phyloP scores from a whole-genome alignment of 2,797 vertebrate genomes.

The Erpetoichthys calabaricus region DNA sequence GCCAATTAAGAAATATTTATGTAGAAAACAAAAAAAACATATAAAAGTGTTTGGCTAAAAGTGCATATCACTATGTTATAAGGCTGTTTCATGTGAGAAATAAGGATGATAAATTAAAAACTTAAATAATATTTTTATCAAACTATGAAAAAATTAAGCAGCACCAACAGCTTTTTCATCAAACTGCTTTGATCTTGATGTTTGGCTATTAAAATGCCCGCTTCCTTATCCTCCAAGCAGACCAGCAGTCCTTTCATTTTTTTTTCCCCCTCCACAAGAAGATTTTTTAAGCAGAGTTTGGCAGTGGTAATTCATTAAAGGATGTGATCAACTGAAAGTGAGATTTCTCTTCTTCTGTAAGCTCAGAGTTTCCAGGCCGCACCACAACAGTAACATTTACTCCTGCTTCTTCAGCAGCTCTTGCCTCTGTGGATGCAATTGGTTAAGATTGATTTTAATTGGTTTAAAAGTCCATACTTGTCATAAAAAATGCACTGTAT shows the following conservation, averaged over 20 bases:
- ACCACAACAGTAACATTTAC: slow-evolving; percentile 74
- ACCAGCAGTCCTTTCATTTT: background rate
- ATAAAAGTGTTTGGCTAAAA: too few species aligned
- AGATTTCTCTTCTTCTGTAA: slow-evolving; percentile 76
- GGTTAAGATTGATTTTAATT: too few species aligned
- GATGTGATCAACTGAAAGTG: slow-evolving; percentile 71
- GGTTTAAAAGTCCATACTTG: too few species aligned
- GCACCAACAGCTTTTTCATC: background rate
- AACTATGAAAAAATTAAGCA: slow-evolving; percentile 7
- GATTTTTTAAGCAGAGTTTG: slow-evolving; percentile 35
- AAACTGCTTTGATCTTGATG: background rate
- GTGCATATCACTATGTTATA: too few species aligned
- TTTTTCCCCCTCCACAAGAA: background rate
- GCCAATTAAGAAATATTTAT: too few species aligned
- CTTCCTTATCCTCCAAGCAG: background rate
- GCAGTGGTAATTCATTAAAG: slow-evolving; percentile 68
- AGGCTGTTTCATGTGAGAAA: too few species aligned
- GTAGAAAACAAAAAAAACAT: too few species aligned
- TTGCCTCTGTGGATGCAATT: slow-evolving; percentile 59
- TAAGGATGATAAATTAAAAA: background rate
- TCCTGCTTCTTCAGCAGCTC: slow-evolving; percentile 75
- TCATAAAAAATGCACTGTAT: too few species aligned
- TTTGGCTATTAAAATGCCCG: background rate
- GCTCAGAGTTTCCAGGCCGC: slow-evolving; percentile 75
- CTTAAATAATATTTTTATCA: slow-evolving; percentile 13